Conservation (phyloP, 1,140 invertebrate species). For the Dufourea novaeangliae region DNA sequence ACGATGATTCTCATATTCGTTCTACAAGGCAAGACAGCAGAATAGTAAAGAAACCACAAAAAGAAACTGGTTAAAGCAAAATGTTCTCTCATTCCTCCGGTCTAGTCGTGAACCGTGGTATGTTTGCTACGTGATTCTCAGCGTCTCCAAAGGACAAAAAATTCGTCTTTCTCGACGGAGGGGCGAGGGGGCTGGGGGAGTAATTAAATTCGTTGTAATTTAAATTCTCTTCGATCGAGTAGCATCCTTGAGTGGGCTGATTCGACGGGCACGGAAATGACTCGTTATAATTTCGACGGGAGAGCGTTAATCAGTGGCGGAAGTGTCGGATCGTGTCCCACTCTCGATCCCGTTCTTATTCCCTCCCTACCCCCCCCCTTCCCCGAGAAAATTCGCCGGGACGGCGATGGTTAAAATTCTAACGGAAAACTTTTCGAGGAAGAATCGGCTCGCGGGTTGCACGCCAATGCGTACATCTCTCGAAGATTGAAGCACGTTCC, state of each 20-base stretch:
- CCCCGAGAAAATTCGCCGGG: slow-evolving; percentile 40
- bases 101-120: slow-evolving; percentile 13
- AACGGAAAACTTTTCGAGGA: slow-evolving; percentile 35
- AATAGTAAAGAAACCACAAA: no score
- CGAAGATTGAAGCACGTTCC: slow-evolving; percentile 54
- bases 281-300: slow-evolving; percentile 7
- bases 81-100: not conserved
- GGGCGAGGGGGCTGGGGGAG: not conserved
- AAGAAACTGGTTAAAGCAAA: not conserved
- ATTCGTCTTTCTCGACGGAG: no score
- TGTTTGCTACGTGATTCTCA: slow-evolving; percentile 27
- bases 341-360: slow-evolving; percentile 37
- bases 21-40: no score
- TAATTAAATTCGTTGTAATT: slow-evolving; percentile 40
- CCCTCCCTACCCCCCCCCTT: no score
- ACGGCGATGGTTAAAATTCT: slow-evolving; percentile 53
- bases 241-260: not conserved
- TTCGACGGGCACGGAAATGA: slow-evolving; percentile 2
- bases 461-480: slow-evolving; percentile 26
- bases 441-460: slow-evolving; percentile 45
- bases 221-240: slow-evolving; percentile 4
- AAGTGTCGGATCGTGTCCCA: not conserved
- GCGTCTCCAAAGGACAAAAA: not conserved
- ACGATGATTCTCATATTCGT: no score
- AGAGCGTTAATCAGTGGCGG: slow-evolving; percentile 3